These are phyloP conservation scores for Tenthredo mesomela DNA, from an alignment of 2,888 invertebrate species.

Conservation along the genomic window DNA sequence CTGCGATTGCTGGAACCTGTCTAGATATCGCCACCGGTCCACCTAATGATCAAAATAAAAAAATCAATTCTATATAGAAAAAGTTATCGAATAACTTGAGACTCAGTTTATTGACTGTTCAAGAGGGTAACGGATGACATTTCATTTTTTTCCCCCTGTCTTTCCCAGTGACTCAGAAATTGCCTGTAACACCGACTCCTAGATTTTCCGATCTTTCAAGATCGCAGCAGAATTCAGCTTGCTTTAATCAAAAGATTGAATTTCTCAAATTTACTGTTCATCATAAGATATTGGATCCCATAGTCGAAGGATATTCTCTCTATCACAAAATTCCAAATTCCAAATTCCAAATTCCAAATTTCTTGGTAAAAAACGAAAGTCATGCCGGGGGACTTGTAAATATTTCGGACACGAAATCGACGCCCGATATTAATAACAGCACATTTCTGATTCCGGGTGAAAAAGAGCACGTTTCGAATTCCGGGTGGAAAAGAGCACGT, in stretches of 20 bases:
- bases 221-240: background rate
- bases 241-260: background rate
- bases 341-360: no score
- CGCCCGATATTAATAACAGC: no score
- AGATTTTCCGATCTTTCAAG: background rate
- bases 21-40: conserved; percentile 86
- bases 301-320: background rate
- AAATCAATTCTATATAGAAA: background rate
- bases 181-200: background rate
- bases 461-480: no score
- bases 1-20: conserved; percentile 83
- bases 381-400: background rate
- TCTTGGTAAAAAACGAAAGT: background rate
- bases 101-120: background rate
- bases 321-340: no score
- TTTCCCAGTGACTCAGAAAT: background rate
- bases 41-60: conserved; percentile 74
- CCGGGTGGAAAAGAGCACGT: no score
- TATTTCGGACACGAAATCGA: background rate
- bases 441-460: no score
- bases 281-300: background rate
- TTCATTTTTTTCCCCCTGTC: background rate
- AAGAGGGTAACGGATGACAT: background rate
- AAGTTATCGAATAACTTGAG: background rate
- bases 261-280: background rate